These are phyloP conservation scores for Zapus hudsonius DNA, from an alignment of 2,113 vertebrate genomes.

Conservation along the genomic window DNA sequence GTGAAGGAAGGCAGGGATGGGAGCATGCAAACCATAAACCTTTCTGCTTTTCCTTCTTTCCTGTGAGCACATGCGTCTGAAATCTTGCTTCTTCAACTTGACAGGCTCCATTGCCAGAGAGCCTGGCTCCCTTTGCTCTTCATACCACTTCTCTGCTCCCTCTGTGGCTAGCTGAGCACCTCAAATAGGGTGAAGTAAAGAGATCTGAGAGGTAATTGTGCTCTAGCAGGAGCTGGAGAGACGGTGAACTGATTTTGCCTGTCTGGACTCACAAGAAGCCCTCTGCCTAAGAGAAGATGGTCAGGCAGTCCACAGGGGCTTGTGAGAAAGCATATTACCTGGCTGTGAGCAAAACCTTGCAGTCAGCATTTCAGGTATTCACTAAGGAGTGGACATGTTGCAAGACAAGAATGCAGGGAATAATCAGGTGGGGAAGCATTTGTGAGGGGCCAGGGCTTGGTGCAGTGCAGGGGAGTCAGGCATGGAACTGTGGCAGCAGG, in stretches of 20 bases:
- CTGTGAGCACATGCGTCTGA: conserved; percentile 43
- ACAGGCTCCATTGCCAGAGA: background rate
- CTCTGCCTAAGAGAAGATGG: background rate
- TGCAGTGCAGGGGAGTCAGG: background rate
- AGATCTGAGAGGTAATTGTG: background rate
- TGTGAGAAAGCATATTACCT: background rate
- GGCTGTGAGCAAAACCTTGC: background rate
- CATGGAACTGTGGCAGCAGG: no score
- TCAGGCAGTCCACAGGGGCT: background rate
- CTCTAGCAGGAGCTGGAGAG: background rate
- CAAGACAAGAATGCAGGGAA: background rate
- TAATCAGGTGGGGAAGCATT: background rate
- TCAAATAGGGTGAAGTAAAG: background rate
- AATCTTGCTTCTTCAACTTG: background rate
- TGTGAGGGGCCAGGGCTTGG: background rate
- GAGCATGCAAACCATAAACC: conserved; percentile 64
- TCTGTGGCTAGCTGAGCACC: background rate
- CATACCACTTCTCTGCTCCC: background rate
- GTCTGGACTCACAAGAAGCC: background rate
- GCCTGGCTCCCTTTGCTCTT: background rate
- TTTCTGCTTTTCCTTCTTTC: conserved; percentile 35
- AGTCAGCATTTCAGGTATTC: background rate
- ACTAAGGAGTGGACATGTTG: background rate
- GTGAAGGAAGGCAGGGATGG: conserved; percentile 63
- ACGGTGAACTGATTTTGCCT: background rate